Conservation (phyloP, 2,888 invertebrate species). For the Xanthia icteritia region DNA sequence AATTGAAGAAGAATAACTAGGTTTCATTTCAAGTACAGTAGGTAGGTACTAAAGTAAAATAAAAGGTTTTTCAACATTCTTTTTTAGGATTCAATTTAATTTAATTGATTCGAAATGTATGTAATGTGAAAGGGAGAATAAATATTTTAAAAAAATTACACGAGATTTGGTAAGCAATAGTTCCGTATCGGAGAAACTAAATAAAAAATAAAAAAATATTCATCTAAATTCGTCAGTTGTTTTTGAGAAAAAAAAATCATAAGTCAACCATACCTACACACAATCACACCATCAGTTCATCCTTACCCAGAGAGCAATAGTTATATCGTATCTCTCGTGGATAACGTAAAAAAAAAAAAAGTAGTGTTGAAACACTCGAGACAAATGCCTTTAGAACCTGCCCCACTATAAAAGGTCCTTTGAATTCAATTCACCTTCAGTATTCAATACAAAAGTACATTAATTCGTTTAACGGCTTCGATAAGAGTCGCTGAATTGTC, state of each 20-base stretch:
- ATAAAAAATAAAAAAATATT: no score
- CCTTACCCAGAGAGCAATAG: neutral
- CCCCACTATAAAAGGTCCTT: conserved; percentile 9
- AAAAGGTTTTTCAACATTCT: neutral
- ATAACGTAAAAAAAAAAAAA: no score
- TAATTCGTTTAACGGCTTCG: conserved; percentile 43
- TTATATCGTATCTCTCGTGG: neutral
- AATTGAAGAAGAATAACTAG: conserved; percentile 29
- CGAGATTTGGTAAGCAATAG: neutral
- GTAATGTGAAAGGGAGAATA: neutral
- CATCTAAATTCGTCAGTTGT: neutral
- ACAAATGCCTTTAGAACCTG: conserved; percentile 10
- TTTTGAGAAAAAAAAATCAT: neutral
- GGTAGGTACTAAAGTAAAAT: neutral
- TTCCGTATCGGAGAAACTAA: neutral
- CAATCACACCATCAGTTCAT: neutral
- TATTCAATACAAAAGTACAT: conserved; percentile 41
- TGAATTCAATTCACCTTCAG: conserved; percentile 50
- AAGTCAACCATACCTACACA: neutral
- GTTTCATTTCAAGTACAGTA: conserved; percentile 9
- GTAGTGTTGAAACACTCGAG: neutral
- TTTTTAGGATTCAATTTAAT: conserved; percentile 4
- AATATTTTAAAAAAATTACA: neutral
- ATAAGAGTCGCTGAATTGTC: conserved; percentile 41
- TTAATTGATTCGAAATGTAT: neutral